Evolutionary conservation across 2,797 vertebrate genomes (phyloP).

Genomic region (Liparis tanakae): DNA sequence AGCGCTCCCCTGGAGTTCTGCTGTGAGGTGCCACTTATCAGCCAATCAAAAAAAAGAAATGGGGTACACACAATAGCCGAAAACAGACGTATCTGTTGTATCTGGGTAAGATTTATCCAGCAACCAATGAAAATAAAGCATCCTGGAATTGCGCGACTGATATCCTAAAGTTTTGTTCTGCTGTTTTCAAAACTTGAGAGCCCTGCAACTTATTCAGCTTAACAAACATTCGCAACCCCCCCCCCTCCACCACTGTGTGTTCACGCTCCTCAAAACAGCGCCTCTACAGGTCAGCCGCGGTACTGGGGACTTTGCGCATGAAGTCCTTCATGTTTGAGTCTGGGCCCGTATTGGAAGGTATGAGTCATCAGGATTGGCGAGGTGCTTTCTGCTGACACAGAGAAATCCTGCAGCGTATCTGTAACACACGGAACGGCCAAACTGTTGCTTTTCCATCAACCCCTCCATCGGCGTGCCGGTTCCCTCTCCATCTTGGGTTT

Average conservation of each 20-base stretch:
- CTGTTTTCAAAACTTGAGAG: no score
- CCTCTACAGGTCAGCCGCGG: slow-evolving; percentile 33
- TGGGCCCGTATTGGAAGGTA: slow-evolving; percentile 59
- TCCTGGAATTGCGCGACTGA: no score
- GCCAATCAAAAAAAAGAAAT: no score
- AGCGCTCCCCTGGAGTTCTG: no score
- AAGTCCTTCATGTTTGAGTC: slow-evolving; percentile 51
- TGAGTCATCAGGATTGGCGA: slow-evolving; percentile 61
- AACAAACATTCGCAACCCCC: neutral
- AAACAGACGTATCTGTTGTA: no score
- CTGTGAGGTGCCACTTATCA: no score
- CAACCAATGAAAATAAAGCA: no score
- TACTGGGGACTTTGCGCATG: slow-evolving; percentile 18
- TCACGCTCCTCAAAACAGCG: slow-evolving; percentile 20
- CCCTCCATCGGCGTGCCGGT: neutral
- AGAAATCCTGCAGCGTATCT: slow-evolving; percentile 17
- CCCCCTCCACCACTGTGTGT: neutral
- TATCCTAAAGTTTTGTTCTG: no score
- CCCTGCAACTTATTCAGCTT: neutral
- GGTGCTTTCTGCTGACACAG: slow-evolving; percentile 21
- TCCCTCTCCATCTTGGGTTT: neutral
- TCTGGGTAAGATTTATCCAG: no score
- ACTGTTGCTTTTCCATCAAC: slow-evolving; percentile 31
- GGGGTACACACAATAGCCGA: no score
- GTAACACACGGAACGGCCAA: neutral